phyloP scores from a whole-genome alignment of 2,888 invertebrate species.

The Machimus atricapillus region DNA sequence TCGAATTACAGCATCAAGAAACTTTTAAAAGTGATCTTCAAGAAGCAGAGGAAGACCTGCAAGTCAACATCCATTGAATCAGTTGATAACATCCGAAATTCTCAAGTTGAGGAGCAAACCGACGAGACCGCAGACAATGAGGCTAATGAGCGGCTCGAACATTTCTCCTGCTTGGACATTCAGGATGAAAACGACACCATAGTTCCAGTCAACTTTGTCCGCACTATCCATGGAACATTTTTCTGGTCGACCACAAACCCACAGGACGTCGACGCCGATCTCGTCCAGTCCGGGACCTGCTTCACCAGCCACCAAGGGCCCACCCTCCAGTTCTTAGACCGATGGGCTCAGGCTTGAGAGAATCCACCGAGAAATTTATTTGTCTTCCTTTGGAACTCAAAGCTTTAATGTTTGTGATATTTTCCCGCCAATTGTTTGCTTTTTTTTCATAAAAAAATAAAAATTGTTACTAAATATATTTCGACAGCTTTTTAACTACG shows the following conservation, averaged over 20 bases:
- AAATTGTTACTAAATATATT: not conserved
- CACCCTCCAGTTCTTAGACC: slow-evolving; percentile 42
- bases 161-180: slow-evolving; percentile 66
- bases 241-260: slow-evolving; percentile 75
- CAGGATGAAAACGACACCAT: slow-evolving; percentile 62
- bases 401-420: slow-evolving; percentile 35
- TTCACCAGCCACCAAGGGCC: slow-evolving; percentile 58
- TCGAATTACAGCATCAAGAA: slow-evolving; percentile 73
- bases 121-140: slow-evolving; percentile 79
- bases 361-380: slow-evolving; percentile 46
- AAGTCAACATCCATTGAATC: slow-evolving; percentile 56
- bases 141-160: slow-evolving; percentile 81
- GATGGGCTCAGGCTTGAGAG: slow-evolving; percentile 70
- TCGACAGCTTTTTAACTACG: not conserved
- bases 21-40: slow-evolving; percentile 73
- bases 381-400: not conserved
- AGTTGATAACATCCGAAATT: slow-evolving; percentile 57
- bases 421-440: not conserved
- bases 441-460: not conserved
- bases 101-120: slow-evolving; percentile 57
- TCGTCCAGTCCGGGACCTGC: slow-evolving; percentile 59
- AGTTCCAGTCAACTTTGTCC: slow-evolving; percentile 78
- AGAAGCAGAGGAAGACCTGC: slow-evolving; percentile 61
- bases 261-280: slow-evolving; percentile 56
- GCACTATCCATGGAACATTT: slow-evolving; percentile 82